A percentile compares a stretch with the other conserved stretches of the same genome.
Conservation (phyloP, 1,140 invertebrate species). For the Mizuhopecten yessoensis region DNA sequence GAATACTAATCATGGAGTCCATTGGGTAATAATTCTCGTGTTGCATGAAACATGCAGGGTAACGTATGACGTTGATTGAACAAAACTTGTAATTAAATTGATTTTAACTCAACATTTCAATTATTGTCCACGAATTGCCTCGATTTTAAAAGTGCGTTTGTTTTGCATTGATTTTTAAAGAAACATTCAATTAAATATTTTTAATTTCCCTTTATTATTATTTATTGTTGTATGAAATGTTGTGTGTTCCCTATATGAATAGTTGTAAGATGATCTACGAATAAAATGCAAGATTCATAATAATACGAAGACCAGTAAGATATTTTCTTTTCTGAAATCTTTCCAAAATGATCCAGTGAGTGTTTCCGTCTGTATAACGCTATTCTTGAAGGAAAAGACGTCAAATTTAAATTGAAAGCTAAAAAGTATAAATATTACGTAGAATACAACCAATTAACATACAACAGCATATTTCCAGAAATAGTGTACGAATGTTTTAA, state of each 20-base stretch:
- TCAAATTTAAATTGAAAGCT: too few species aligned
- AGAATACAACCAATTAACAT: too few species aligned
- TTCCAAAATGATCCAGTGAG: too few species aligned
- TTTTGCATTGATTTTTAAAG: conserved; percentile 10
- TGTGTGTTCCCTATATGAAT: too few species aligned
- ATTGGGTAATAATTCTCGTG: background rate
- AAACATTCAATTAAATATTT: background rate
- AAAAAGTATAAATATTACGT: too few species aligned
- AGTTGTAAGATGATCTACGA: background rate
- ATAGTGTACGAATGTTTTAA: too few species aligned
- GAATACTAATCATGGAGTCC: background rate
- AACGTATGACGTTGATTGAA: background rate
- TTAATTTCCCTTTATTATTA: background rate
- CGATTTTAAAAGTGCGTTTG: background rate
- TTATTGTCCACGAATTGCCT: background rate
- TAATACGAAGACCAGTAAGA: background rate
- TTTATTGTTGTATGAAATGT: background rate
- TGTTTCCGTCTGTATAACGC: too few species aligned
- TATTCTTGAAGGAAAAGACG: too few species aligned
- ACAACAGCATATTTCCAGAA: too few species aligned
- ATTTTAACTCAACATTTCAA: background rate
- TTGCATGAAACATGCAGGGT: too few species aligned
- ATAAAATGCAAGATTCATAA: background rate
- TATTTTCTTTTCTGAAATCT: too few species aligned
- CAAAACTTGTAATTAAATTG: background rate